Percentiles rank a stretch among this genome's conserved stretches.
Evolutionary conservation across 2,888 invertebrate species (phyloP).

Genomic region (Galeruca laticollis): DNA sequence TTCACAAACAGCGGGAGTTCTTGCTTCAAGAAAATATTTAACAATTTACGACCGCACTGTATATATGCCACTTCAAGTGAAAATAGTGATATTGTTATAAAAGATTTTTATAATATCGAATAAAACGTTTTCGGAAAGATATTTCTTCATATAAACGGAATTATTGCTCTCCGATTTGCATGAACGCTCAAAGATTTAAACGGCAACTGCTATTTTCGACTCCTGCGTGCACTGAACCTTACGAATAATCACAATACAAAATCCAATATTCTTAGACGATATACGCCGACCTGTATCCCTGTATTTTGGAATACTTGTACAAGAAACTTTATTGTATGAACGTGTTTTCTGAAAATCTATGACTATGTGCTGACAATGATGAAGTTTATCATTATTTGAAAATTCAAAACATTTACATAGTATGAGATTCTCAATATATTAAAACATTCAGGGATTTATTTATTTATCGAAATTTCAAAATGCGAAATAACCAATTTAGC

Average conservation of each 20-base stretch:
- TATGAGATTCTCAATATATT: too few species aligned
- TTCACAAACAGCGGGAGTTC: too few species aligned
- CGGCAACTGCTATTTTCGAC: background rate
- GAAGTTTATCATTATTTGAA: too few species aligned
- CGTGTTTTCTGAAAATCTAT: background rate
- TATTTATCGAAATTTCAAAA: too few species aligned
- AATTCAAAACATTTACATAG: too few species aligned
- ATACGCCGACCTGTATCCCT: background rate
- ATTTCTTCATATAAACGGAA: background rate
- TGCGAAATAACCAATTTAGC: too few species aligned
- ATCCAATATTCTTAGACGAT: constrained; percentile 2
- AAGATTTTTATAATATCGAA: background rate
- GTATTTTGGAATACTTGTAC: background rate
- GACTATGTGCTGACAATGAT: too few species aligned
- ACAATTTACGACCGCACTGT: too few species aligned
- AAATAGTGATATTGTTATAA: background rate
- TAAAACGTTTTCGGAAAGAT: background rate
- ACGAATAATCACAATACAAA: constrained; percentile 6
- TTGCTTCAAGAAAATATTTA: too few species aligned
- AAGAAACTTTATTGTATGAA: background rate
- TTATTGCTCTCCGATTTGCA: background rate
- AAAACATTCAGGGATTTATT: too few species aligned
- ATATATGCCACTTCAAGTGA: background rate
- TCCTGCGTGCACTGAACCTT: background rate
- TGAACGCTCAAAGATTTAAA: constrained; percentile 3